Conservation (phyloP, 1,140 invertebrate species). For the Drosophila ercepeae region DNA sequence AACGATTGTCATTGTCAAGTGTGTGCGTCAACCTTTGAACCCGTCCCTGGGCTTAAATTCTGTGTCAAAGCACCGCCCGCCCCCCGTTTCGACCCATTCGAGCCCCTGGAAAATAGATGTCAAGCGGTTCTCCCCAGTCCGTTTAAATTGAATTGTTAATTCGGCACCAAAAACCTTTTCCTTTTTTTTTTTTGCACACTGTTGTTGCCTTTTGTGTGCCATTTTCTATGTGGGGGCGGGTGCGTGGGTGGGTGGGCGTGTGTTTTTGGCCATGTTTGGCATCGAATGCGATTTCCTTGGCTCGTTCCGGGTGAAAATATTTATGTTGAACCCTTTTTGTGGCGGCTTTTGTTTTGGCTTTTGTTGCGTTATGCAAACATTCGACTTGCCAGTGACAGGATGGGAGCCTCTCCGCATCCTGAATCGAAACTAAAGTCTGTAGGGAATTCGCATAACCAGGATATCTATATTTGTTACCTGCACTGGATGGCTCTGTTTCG, state of each 20-base stretch:
- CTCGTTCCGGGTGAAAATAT: constrained; percentile 43
- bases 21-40: constrained; percentile 81
- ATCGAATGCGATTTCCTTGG: constrained; percentile 45
- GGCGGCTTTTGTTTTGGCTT: constrained; percentile 55
- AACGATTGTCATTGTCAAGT: constrained; percentile 81
- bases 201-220: constrained; percentile 49
- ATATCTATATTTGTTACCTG: constrained; percentile 16
- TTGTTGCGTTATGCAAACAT: constrained; percentile 70
- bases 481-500: constrained; percentile 16
- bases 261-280: constrained; percentile 13
- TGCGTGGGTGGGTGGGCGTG: not conserved
- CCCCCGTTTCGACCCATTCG: not conserved
- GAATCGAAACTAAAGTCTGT: constrained; percentile 4
- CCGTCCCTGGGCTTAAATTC: constrained; percentile 41
- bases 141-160: constrained; percentile 82
- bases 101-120: constrained; percentile 41
- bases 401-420: not conserved
- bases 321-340: constrained; percentile 52
- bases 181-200: constrained; percentile 32
- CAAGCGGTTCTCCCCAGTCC: constrained; percentile 58
- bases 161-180: constrained; percentile 53
- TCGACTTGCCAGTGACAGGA: constrained; percentile 65
- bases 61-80: constrained; percentile 15
- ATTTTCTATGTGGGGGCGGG: not conserved
- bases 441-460: constrained; percentile 16